These are phyloP conservation scores for Melozone crissalis DNA, from an alignment of 2,113 vertebrate species.

Conservation along the genomic window DNA sequence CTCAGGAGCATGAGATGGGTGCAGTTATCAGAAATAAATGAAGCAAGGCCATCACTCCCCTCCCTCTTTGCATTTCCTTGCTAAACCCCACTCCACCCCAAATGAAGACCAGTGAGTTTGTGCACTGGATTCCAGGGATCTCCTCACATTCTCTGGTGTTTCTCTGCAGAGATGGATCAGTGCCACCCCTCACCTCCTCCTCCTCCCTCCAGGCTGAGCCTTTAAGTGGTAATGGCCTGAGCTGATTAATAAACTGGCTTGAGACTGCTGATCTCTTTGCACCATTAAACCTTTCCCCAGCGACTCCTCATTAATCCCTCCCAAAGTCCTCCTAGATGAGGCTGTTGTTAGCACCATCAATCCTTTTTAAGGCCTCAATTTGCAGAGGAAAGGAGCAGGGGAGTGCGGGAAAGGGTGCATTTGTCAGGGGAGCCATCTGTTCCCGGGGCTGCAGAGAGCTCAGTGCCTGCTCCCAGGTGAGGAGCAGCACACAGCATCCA, in stretches of 20 bases:
- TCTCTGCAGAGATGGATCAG: not conserved
- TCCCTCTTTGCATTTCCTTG: not conserved
- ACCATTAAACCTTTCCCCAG: conserved; percentile 49
- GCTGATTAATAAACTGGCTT: conserved; percentile 54
- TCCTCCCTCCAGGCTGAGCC: not conserved
- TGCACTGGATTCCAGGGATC: not conserved
- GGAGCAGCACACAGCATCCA: not conserved
- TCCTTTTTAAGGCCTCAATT: conserved; percentile 41
- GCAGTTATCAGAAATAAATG: accelerated
- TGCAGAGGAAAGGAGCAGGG: conserved; percentile 2
- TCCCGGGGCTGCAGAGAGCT: not conserved
- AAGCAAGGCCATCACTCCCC: not conserved
- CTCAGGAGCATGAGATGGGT: not conserved
- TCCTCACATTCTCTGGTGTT: not conserved
- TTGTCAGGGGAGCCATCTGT: conserved; percentile 16
- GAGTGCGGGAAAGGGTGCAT: not conserved
- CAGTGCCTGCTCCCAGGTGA: not conserved
- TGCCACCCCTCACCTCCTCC: not conserved
- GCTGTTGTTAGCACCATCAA: conserved; percentile 35
- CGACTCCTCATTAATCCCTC: conserved; percentile 22
- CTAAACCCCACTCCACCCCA: not conserved
- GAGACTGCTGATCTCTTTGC: conserved; percentile 44
- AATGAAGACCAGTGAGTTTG: not conserved
- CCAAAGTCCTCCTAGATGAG: not conserved
- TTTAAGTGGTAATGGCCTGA: not conserved